Evolutionary conservation across 2,888 invertebrate species (phyloP).

Genomic region (Pardosa pseudoannulata): DNA sequence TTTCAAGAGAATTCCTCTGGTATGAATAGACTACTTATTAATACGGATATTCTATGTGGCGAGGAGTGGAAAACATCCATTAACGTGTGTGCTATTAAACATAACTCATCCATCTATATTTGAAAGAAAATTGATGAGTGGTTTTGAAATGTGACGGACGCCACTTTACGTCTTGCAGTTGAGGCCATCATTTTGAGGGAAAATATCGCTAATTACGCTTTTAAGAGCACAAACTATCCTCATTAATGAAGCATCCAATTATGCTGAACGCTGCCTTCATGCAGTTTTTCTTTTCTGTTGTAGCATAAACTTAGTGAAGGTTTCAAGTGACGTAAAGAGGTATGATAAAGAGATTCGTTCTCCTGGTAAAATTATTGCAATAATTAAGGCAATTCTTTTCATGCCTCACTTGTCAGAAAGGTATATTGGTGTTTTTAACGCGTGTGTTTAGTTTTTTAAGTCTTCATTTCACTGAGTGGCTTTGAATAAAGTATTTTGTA

Average conservation of each 20-base stretch:
- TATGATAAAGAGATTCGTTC: conserved; percentile 41
- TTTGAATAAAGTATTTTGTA: not conserved
- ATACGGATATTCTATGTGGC: no score
- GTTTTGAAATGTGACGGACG: not conserved
- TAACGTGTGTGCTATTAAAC: no score
- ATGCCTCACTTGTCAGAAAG: conserved; percentile 17
- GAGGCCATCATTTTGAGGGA: conserved; percentile 13
- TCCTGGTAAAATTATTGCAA: conserved; percentile 52
- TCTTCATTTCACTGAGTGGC: not conserved
- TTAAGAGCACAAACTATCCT: conserved; percentile 60
- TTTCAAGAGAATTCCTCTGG: no score
- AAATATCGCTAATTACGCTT: conserved; percentile 59
- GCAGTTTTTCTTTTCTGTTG: conserved; percentile 11
- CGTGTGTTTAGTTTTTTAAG: no score
- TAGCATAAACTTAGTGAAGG: conserved; percentile 6
- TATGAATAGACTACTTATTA: no score
- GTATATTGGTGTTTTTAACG: conserved; percentile 25
- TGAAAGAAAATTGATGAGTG: not conserved
- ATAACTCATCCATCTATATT: no score
- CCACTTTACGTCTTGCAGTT: not conserved
- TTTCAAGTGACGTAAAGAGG: conserved; percentile 44
- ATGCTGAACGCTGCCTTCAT: not conserved
- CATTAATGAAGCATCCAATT: conserved; percentile 63
- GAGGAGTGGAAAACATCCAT: no score
- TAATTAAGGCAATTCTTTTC: conserved; percentile 50